phyloP scores from a whole-genome alignment of 2,888 invertebrate species.

The Plutella xylostella region DNA sequence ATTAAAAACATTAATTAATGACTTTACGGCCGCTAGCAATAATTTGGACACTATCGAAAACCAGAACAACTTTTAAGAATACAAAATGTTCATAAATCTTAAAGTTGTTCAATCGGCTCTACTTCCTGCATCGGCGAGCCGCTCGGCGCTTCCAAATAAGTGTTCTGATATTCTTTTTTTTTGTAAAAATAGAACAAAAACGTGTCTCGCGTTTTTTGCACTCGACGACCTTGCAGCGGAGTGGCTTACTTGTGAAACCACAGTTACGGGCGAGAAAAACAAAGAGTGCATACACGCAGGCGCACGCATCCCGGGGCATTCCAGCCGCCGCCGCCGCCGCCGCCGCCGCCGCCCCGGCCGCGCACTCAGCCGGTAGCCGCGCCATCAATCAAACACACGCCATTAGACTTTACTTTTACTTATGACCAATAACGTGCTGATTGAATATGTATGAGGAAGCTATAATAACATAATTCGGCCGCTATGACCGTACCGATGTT shows the following conservation, averaged over 20 bases:
- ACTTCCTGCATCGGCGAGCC: constrained; percentile 58
- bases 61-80: constrained; percentile 38
- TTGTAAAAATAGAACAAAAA: constrained; percentile 64
- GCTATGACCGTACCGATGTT: constrained; percentile 37
- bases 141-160: constrained; percentile 56
- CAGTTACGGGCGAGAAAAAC: constrained; percentile 48
- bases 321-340: too few species aligned
- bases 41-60: constrained; percentile 4
- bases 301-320: too few species aligned
- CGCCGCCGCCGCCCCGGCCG: neutral
- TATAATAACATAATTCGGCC: constrained; percentile 41
- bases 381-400: constrained; percentile 37
- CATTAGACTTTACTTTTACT: constrained; percentile 55
- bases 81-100: constrained; percentile 56
- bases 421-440: constrained; percentile 46
- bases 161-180: constrained; percentile 62
- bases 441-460: constrained; percentile 49
- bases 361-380: constrained; percentile 31
- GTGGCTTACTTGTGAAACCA: constrained; percentile 56
- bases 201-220: constrained; percentile 44
- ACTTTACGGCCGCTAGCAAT: neutral
- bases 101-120: constrained; percentile 54
- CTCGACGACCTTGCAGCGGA: constrained; percentile 59
- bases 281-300: constrained; percentile 49
- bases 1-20: too few species aligned